A percentile compares a stretch with the other conserved stretches of the same genome.
phyloP scores from a whole-genome alignment of 2,888 invertebrate genomes.

The Meiosimyza platycephala region DNA sequence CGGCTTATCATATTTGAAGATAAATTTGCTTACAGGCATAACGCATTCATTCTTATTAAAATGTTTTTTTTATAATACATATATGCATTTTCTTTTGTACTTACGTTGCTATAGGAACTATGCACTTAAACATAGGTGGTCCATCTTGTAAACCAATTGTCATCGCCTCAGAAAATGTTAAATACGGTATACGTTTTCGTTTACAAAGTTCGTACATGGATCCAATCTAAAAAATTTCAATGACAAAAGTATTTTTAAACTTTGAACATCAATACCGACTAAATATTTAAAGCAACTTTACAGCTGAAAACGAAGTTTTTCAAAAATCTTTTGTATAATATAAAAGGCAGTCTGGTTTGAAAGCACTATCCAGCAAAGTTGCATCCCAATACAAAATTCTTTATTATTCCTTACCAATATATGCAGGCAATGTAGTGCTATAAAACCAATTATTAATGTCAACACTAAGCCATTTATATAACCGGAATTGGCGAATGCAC shows the following conservation, averaged over 20 bases:
- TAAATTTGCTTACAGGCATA: no score
- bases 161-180: slow-evolving; percentile 89
- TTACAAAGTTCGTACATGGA: slow-evolving; percentile 70
- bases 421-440: slow-evolving; percentile 96
- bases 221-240: slow-evolving; percentile 49
- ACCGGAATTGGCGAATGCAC: slow-evolving; percentile 86
- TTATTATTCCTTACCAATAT: slow-evolving; percentile 74
- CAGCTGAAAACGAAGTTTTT: no score
- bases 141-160: slow-evolving; percentile 81
- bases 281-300: no score
- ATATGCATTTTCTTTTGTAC: slow-evolving; percentile 43
- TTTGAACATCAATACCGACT: no score
- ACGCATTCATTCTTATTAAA: no score
- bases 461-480: slow-evolving; percentile 87
- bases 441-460: slow-evolving; percentile 84
- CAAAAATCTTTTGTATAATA: no score
- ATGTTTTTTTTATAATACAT: no score
- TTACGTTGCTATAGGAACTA: slow-evolving; percentile 71
- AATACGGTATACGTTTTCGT: slow-evolving; percentile 75
- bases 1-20: no score
- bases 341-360: no score
- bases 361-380: not conserved
- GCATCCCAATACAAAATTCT: not conserved
- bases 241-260: not conserved
- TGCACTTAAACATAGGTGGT: slow-evolving; percentile 73